Base-by-base conservation (phyloP, 1,140 invertebrate species). In the Monomorium pharaonis region DNA sequence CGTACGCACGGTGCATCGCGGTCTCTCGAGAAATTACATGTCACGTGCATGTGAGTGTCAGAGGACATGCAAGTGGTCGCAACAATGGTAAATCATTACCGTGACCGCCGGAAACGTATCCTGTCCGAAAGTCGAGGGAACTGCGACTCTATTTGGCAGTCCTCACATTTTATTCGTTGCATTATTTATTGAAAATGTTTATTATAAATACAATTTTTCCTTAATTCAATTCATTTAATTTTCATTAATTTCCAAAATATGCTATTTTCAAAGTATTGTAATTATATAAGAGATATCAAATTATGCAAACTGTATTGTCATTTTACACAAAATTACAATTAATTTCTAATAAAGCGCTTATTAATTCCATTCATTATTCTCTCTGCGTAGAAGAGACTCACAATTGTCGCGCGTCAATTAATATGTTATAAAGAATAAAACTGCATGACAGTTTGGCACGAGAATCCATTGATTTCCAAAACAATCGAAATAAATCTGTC, bases 11-110 rank as follows among this genome's bases (percentile, higher is more conserved):
- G 10, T n/a, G 18, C 42, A 49, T 67, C 18, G 49, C 7, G 21
- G 33, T 58, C 84, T 56, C 70, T 47, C 77, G 83, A 88, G 84
- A 89, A 88, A 88, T 89, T 89, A 84, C 37, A 69, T 33, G 84
- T 81, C 83, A 56, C 18, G n/a, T 62, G 60, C 67, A 85, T 27
- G 69, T 54, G 30, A 51, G 16, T 27, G 16, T 60, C 58, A 42
- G 7, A 37, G 51, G 1, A 49, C 49, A n/a, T 5, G 24, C 44
- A 30, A 21, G 30, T 33, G 27, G 58, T 77, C 56, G 12, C 3
- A n/a, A 51, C 65, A 62, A 74, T 75, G 54, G 33, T 80, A 60
- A 84, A 75, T 72, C 54, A 33, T 37, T 21, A 5, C n/a, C 7
- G 18, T 33, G 21, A 84, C 44, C 54, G 54, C 30, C 21, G 18